Evolutionary conservation across 2,888 invertebrate species (phyloP).

Genomic region (Phortica okadai): DNA sequence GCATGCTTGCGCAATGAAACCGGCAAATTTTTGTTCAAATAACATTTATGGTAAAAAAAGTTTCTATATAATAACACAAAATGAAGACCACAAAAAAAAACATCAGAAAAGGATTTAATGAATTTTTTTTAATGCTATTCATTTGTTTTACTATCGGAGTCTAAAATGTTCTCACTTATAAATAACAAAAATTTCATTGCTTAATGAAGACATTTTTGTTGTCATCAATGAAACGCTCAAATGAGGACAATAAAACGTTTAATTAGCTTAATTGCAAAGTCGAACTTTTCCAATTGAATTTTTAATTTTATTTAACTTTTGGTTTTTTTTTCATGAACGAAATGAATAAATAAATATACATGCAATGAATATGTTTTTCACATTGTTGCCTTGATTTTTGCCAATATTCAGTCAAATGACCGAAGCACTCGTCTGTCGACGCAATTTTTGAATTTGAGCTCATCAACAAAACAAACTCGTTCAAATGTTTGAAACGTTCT

Average conservation of each 20-base stretch:
- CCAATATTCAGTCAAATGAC: not conserved
- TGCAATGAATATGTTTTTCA: not conserved
- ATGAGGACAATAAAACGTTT: not conserved
- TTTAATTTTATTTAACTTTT: constrained; percentile 22
- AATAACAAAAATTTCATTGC: not conserved
- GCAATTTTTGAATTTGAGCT: not conserved
- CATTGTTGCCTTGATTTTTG: not conserved
- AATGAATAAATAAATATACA: too few relatives aligned
- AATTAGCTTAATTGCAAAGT: not conserved
- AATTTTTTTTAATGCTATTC: not conserved
- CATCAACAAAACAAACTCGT: not conserved
- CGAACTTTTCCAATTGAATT: not conserved
- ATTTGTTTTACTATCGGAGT: not conserved
- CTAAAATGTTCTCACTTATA: not conserved
- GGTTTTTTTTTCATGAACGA: constrained; percentile 40
- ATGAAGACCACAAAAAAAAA: not conserved
- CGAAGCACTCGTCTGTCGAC: not conserved
- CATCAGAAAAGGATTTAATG: not conserved
- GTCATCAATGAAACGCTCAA: not conserved
- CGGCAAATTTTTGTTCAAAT: too few relatives aligned
- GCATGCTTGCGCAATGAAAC: not conserved
- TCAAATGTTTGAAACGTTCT: too few relatives aligned
- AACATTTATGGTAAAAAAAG: too few relatives aligned
- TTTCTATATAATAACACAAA: not conserved
- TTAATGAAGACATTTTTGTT: not conserved